phyloP scores from a whole-genome alignment of 1,140 invertebrate species.

The Zelostemma sp. region DNA sequence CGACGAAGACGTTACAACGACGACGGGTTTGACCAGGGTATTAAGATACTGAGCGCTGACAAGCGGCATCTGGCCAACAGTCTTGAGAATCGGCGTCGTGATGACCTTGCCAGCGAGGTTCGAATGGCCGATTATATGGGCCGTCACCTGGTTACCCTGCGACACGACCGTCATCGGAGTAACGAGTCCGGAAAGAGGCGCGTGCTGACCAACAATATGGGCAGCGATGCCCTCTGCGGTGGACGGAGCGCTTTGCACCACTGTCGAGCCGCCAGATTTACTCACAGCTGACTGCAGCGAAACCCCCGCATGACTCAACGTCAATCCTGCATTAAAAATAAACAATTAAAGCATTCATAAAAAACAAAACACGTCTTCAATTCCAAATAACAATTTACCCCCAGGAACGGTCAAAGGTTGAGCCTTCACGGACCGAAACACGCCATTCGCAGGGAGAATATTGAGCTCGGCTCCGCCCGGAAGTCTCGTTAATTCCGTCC shows the following conservation, averaged over 20 bases:
- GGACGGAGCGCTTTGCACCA: conserved; percentile 62
- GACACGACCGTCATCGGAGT: conserved; percentile 70
- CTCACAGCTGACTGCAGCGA: conserved; percentile 60
- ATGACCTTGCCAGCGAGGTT: conserved; percentile 68
- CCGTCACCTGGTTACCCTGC: conserved; percentile 67
- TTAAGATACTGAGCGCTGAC: conserved; percentile 70
- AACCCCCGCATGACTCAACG: conserved; percentile 65
- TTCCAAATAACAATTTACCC: conserved; percentile 41
- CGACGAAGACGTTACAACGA: conserved; percentile 64
- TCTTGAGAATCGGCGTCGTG: conserved; percentile 66
- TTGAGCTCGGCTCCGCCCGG: conserved; percentile 68
- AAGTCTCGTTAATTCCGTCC: conserved; percentile 63
- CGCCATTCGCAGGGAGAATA: conserved; percentile 67
- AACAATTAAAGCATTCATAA: background rate
- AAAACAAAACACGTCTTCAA: too few relatives aligned
- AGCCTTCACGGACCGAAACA: conserved; percentile 59
- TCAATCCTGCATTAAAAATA: conserved; percentile 53
- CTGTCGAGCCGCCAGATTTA: conserved; percentile 56
- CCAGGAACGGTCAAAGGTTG: conserved; percentile 59
- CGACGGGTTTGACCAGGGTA: conserved; percentile 69
- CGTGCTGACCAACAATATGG: conserved; percentile 61
- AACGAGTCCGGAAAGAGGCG: conserved; percentile 63
- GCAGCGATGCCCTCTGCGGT: conserved; percentile 65
- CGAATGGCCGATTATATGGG: conserved; percentile 65
- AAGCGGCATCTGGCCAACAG: conserved; percentile 66